phyloP scores from a whole-genome alignment of 2,888 invertebrate genomes.

The Perizoma flavofasciatum region DNA sequence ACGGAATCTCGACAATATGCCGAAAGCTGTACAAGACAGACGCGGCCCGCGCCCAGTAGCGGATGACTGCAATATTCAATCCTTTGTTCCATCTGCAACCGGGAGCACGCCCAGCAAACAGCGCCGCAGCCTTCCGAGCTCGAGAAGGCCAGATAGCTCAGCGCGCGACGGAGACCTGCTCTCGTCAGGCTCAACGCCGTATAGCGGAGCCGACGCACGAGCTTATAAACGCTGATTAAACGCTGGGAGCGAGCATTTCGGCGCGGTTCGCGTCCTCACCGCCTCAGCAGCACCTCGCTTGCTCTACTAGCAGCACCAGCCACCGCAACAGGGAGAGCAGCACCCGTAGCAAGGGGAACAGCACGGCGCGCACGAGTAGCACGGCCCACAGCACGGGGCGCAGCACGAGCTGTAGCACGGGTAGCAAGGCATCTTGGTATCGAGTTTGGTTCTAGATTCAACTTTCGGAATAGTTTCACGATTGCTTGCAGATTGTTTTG shows the following conservation, averaged over 20 bases:
- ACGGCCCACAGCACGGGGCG: conserved; percentile 52
- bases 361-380: conserved; percentile 55
- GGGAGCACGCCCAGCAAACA: conserved; percentile 17
- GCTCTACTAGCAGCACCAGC: conserved; percentile 28
- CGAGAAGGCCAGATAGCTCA: conserved; percentile 25
- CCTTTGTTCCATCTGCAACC: conserved; percentile 20
- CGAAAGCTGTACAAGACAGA: conserved; percentile 22
- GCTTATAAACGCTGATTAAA: conserved; percentile 27
- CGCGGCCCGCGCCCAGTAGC: conserved; percentile 20
- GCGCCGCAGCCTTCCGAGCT: conserved; percentile 36
- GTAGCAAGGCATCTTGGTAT: conserved; percentile 57
- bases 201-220: conserved; percentile 31
- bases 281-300: conserved; percentile 42
- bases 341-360: conserved; percentile 54
- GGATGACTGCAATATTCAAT: conserved; percentile 19
- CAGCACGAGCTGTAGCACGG: conserved; percentile 49
- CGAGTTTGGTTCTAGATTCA: neutral
- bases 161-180: conserved; percentile 31
- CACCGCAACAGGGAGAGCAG: conserved; percentile 35
- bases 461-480: conserved; percentile 18
- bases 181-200: conserved; percentile 19
- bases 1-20: conserved; percentile 26
- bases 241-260: conserved; percentile 15
- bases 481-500: conserved; percentile 29
- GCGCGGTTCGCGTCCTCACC: conserved; percentile 9